A percentile compares a stretch with the other conserved stretches of the same genome.
Conservation (phyloP, 2,113 vertebrate genomes). For the Phrynocephalus versicolor region DNA sequence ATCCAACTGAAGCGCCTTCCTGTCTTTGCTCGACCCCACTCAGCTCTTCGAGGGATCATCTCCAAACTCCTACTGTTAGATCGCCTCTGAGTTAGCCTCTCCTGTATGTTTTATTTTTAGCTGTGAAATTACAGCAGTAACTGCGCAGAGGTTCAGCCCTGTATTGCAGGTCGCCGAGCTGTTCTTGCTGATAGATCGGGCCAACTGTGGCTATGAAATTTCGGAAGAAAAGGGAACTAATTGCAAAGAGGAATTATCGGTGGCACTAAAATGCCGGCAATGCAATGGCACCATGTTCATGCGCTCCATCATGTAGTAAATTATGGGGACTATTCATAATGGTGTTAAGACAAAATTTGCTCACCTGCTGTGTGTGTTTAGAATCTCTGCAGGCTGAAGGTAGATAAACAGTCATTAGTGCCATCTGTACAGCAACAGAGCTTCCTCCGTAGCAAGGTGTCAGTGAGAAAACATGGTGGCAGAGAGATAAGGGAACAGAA, state of each 20-base stretch:
- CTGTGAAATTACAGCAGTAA: background rate
- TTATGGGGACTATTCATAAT: constrained; percentile 15
- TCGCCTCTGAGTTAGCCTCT: background rate
- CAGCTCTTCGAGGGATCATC: background rate
- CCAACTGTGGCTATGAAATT: background rate
- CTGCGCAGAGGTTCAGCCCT: background rate
- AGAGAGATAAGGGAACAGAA: constrained; percentile 21
- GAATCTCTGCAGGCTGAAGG: constrained; percentile 8
- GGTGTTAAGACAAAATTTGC: background rate
- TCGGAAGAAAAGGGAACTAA: background rate
- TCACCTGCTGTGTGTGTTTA: background rate
- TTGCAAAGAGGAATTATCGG: background rate
- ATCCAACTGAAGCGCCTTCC: background rate
- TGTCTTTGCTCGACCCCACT: background rate
- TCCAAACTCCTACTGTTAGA: background rate
- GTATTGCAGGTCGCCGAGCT: background rate
- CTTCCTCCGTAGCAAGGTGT: constrained; percentile 24
- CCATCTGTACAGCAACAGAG: background rate
- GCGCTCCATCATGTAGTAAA: background rate
- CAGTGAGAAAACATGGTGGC: constrained; percentile 25
- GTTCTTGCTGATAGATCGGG: constrained; percentile 16
- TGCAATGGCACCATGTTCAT: background rate
- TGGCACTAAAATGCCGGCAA: background rate
- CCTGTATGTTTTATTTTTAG: background rate
- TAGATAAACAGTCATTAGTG: constrained; percentile 6